A percentile compares a stretch with the other conserved stretches of the same genome.
These are phyloP conservation scores for Calliopum simillimum DNA, from an alignment of 2,888 invertebrate species.

Conservation along the genomic window DNA sequence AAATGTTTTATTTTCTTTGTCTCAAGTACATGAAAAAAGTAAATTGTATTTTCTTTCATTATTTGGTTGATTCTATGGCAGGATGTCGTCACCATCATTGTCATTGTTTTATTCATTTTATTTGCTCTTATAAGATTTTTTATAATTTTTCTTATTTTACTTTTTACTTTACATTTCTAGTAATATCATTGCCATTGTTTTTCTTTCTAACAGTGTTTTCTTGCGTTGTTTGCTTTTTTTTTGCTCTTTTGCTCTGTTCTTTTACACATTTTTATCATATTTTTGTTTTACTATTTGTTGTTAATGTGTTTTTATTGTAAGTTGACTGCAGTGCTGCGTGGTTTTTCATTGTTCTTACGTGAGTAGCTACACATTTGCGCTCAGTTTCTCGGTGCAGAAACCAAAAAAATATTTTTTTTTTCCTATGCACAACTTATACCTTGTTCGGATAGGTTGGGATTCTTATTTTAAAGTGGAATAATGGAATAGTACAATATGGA, in stretches of 20 bases:
- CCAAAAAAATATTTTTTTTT: not conserved
- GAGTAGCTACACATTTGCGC: not conserved
- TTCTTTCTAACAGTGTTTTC: too few relatives aligned
- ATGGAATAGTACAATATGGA: too few relatives aligned
- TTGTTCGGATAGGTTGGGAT: too few relatives aligned
- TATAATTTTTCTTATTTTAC: too few relatives aligned
- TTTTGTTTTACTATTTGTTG: slow-evolving; percentile 8
- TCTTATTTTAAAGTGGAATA: too few relatives aligned
- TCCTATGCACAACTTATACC: not conserved
- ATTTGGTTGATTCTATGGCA: not conserved
- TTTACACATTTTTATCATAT: not conserved
- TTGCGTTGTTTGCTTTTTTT: not conserved
- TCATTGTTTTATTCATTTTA: slow-evolving; percentile 1
- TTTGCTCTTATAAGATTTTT: not conserved
- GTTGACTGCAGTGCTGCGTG: slow-evolving; percentile 12
- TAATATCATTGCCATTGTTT: too few relatives aligned
- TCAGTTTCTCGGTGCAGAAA: not conserved
- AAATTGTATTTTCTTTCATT: too few relatives aligned
- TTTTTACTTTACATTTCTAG: too few relatives aligned
- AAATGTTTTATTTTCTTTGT: too few relatives aligned
- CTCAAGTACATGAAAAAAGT: too few relatives aligned
- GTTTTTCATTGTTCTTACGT: slow-evolving; percentile 19
- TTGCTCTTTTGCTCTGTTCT: not conserved
- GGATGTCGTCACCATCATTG: slow-evolving; percentile 10
- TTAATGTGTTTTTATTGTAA: slow-evolving; percentile 32